Evolutionary conservation across 1,140 invertebrate genomes (phyloP).

Genomic region (Coelopa frigida): DNA sequence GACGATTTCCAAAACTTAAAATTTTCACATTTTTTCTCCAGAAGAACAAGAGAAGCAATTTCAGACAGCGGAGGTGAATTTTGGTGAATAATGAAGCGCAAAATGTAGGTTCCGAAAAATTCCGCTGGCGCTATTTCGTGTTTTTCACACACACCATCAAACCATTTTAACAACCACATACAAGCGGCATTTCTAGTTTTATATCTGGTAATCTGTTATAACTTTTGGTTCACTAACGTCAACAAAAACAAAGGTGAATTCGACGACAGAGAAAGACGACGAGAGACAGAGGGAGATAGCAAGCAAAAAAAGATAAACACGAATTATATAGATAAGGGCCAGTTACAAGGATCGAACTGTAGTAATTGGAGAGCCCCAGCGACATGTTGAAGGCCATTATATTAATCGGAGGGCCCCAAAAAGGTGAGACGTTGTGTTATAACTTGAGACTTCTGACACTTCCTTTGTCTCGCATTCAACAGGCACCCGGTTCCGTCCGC

Average conservation of each 20-base stretch:
- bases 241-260: neutral
- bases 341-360: neutral
- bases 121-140: too few relatives aligned
- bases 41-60: too few relatives aligned
- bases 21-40: too few relatives aligned
- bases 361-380: neutral
- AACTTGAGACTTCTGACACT: constrained; percentile 4
- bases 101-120: too few relatives aligned
- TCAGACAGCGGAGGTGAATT: too few relatives aligned
- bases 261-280: neutral
- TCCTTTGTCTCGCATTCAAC: constrained; percentile 12
- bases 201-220: too few relatives aligned
- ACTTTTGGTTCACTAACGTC: too few relatives aligned
- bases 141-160: too few relatives aligned
- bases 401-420: constrained; percentile 67
- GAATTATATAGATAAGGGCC: neutral
- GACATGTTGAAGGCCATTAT: constrained; percentile 68
- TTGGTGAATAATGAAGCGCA: too few relatives aligned
- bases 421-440: constrained; percentile 48
- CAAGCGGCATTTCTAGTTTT: too few relatives aligned
- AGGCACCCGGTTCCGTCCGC: constrained; percentile 94
- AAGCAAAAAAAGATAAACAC: neutral
- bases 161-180: too few relatives aligned
- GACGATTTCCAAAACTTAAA: too few relatives aligned
- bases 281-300: neutral